Base-by-base conservation (phyloP, 2,797 vertebrate species). In the Jordanella pulchra region DNA sequence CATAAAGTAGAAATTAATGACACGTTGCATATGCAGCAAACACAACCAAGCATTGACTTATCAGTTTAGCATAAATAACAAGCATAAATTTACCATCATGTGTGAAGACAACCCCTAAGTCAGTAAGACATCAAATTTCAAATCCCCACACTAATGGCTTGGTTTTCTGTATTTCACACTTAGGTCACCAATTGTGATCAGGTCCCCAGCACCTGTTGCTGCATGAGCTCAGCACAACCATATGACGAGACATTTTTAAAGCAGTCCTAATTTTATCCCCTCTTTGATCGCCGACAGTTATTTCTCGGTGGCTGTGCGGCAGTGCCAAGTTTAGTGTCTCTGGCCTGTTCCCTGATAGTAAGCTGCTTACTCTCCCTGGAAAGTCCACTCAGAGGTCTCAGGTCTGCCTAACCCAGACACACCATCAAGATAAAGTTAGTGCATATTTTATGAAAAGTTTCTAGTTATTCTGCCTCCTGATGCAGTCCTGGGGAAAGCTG, bases 221-320 rank as follows among this genome's bases (percentile, higher is more conserved):
- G 76, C 66, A 89, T 92, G 86, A 91, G 90, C 89, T 93, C 90
- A 90, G 67, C 73, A 82, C 88, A 71, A 78, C 72, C 82, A 72
- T 82, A 84, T 90, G 89, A 92, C 84, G 87, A 84, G 86, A 87
- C 85, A 77, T 81, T 89, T 91, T 91, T 84, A 90, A 91, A 86
- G 73, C 77, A 25, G 64, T 70, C 56, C 91, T 91, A 91, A 91
- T 88, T 92, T 83, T 90, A 89, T 88, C 89, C 78, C 77, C 71
- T 67, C 86, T 92, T 86, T 91, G 89, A 93, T 89, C 91, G 83
- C 73, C 67, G 71, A 84, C 72, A 67, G 78, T 85, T 80, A 78
- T 72, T 83, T 79, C 82, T 76, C 48, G 30, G 45, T 84, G 76
- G 67, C 80, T 84, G 65, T 82, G 70, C 71, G 51, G 76, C 73